Base-by-base conservation (phyloP, 2,888 invertebrate species). In the Sinopyrophorus schimmeli region DNA sequence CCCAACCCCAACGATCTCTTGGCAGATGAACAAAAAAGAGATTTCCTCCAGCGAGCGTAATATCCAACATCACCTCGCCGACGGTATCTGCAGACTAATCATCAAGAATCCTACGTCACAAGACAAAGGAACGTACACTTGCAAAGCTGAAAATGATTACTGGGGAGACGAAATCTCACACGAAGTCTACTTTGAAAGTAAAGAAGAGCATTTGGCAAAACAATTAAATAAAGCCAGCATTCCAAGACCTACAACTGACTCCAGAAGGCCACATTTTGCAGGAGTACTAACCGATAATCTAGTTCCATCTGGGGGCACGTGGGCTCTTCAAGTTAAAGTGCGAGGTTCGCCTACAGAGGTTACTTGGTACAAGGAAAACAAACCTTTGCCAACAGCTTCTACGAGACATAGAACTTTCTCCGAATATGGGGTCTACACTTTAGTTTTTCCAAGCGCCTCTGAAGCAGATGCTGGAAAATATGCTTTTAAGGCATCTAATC, bases 281-380 rank as follows among this genome's bases (percentile, higher is more conserved):
- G 81, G 79, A 48, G 80, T 84, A 0, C 70, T 89, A 14, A 81
- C 81, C 1, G 88, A 89, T 65, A 83, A 86, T 63, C 80, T 81
- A 41, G 88, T 90, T 1, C 81, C 85, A 2, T 76, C 78, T 47
- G 90, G 90, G 0, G 90, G 90, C 21, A 87, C 89, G 0, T 84
- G 89, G 51, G 90, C 89, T 2, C 79, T 92, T 11, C 89, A 90
- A 69, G 88, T 90, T 1, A 86, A 89, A 70, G 83, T 89, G 20
- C 82, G 82, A 68, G 87, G 86, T 63, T 76, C 76, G 11, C 82
- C 84, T 7, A 84, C 86, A 5, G 86, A 86, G 58, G 85, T 91
- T 0, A 83, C 84, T 57, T 91, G 92, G 92, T 77, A 86, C 37
- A 79, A 83, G 55, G 82, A 83, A 64, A 71, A 71, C 17, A 65